Evolutionary conservation across 2,113 vertebrate species (phyloP).

Genomic region (Hiodon tergisus): DNA sequence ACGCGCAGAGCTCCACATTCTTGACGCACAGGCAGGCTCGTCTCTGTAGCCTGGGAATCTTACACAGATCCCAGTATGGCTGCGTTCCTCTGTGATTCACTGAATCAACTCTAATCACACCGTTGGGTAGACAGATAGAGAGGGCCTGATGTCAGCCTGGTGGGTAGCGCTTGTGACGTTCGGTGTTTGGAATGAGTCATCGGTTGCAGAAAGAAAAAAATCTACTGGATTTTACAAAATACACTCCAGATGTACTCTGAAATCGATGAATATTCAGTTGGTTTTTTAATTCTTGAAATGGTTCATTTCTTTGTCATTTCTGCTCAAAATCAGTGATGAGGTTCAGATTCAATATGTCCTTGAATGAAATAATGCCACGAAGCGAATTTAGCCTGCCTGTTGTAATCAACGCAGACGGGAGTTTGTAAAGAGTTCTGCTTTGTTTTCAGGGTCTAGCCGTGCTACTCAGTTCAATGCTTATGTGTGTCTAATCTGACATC

Average conservation of each 20-base stretch:
- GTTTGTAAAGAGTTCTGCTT: not conserved
- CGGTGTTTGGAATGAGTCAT: slow-evolving; percentile 56
- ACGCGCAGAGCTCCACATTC: not conserved
- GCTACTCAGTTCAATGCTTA: slow-evolving; percentile 9
- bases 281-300: not conserved
- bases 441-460: not conserved
- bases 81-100: not conserved
- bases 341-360: not conserved
- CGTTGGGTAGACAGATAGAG: slow-evolving; percentile 1
- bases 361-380: not conserved
- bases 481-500: slow-evolving; percentile 18
- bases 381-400: not conserved
- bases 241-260: slow-evolving; percentile 6
- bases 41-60: not conserved
- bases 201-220: slow-evolving; percentile 31
- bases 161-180: slow-evolving; percentile 52
- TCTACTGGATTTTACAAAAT: not conserved
- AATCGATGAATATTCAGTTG: slow-evolving; percentile 8
- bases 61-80: not conserved
- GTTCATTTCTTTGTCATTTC: not conserved
- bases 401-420: not conserved
- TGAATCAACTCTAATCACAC: not conserved
- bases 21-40: not conserved
- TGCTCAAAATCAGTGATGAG: not conserved
- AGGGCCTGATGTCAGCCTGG: slow-evolving; percentile 49